Conservation (phyloP, 2,888 invertebrate species). For the Drosophila gaucha region DNA sequence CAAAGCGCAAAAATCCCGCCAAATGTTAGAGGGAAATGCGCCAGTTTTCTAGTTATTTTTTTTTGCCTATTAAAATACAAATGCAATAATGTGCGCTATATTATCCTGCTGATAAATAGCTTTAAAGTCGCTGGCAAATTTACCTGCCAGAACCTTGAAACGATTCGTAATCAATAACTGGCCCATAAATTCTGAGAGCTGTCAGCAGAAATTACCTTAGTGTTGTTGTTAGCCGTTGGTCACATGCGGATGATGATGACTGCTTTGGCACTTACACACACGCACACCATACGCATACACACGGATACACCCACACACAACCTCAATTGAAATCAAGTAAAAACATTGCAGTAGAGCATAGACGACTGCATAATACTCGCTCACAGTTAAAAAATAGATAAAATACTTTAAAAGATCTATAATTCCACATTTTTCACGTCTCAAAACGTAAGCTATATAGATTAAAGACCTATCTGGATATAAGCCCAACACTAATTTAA, state of each 20-base stretch:
- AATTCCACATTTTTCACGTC: too few relatives aligned
- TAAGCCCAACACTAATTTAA: too few relatives aligned
- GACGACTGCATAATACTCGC: not conserved
- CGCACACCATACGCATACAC: not conserved
- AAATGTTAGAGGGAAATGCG: conserved; percentile 30
- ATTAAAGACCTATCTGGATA: too few relatives aligned
- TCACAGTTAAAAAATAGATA: not conserved
- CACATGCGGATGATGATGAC: conserved; percentile 61
- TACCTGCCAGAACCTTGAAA: conserved; percentile 26
- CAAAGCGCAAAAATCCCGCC: conserved; percentile 36
- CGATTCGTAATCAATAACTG: conserved; percentile 70
- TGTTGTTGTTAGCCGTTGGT: conserved; percentile 25
- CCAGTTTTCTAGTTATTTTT: too few relatives aligned
- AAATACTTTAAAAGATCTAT: not conserved
- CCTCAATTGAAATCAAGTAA: conserved; percentile 55
- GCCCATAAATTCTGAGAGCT: conserved; percentile 74
- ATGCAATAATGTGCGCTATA: too few relatives aligned
- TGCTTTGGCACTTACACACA: conserved; percentile 27
- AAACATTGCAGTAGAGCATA: not conserved
- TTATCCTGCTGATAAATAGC: conserved; percentile 46
- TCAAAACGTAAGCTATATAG: too few relatives aligned
- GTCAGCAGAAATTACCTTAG: conserved; percentile 58
- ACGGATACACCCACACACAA: conserved; percentile 1
- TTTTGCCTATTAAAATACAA: too few relatives aligned
- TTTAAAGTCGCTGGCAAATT: conserved; percentile 23